Conservation (phyloP, 2,113 vertebrate species). For the Oncorhynchus masou region DNA sequence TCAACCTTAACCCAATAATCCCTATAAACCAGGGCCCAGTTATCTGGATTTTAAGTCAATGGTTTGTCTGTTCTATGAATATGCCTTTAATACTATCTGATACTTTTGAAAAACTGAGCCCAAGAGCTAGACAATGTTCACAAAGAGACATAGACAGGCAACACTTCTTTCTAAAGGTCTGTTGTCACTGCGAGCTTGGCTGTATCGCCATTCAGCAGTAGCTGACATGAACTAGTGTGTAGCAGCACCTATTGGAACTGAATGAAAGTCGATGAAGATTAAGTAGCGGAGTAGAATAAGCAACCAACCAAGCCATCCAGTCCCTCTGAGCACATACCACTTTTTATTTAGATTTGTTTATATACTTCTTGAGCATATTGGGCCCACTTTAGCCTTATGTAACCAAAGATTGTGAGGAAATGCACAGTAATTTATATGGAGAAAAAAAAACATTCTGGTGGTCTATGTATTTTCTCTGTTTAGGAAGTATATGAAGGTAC, state of each 20-base stretch:
- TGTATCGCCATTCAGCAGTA: not conserved
- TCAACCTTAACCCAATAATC: not conserved
- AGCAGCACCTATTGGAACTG: not conserved
- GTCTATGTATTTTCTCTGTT: not conserved
- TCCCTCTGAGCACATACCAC: not conserved
- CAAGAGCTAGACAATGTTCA: no score
- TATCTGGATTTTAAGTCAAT: not conserved
- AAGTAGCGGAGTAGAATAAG: not conserved
- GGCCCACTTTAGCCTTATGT: constrained; percentile 41
- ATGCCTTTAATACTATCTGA: no score
- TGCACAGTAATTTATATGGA: constrained; percentile 18
- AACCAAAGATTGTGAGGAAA: constrained; percentile 49
- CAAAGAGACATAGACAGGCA: not conserved
- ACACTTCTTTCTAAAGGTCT: not conserved
- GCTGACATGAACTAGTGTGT: not conserved
- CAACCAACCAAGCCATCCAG: not conserved
- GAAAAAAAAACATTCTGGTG: constrained; percentile 5
- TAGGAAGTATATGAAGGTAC: constrained; percentile 19
- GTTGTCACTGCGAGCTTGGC: not conserved
- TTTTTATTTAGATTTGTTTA: not conserved
- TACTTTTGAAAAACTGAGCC: no score
- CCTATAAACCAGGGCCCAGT: not conserved
- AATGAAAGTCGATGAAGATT: not conserved
- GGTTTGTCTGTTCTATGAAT: no score
- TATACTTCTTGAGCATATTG: not conserved